Evolutionary conservation across 30 jellyfish, hydroid and myxozoan genomes (phyloP).

Genomic region (Aurelia aurita): DNA sequence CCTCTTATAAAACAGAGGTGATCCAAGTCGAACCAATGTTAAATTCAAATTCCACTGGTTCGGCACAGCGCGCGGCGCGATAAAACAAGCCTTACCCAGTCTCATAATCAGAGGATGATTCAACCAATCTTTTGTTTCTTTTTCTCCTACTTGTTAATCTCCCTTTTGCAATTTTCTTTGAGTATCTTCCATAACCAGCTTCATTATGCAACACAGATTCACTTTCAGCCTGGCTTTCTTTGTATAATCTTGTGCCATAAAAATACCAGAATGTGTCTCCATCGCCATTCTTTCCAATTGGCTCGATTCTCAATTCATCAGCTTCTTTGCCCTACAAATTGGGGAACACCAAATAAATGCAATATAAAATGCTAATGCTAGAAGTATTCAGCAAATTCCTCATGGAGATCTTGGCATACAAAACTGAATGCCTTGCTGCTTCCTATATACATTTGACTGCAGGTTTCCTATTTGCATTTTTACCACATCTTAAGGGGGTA

Average conservation of each 20-base stretch:
- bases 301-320: conserved; percentile 81
- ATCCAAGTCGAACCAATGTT: no score
- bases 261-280: conserved; percentile 93
- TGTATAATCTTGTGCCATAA: conserved; percentile 89
- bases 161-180: conserved; percentile 20
- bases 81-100: conserved; percentile 59
- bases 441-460: no score
- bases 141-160: conserved; percentile 4
- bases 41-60: no score
- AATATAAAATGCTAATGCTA: no score
- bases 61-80: no score
- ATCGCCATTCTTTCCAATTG: conserved; percentile 82
- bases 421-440: no score
- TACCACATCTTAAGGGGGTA: no score
- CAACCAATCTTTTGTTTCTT: conserved; percentile 66
- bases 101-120: conserved; percentile 53
- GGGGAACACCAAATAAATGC: no score
- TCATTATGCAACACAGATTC: conserved; percentile 16
- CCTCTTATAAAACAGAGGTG: no score
- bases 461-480: no score
- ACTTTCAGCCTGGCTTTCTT: conserved; percentile 42
- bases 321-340: conserved; percentile 74
- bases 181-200: conserved; percentile 9
- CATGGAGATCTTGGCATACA: no score
- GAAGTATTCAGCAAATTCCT: no score